Base-by-base conservation (phyloP, 2,888 invertebrate species). In the Morpho deidamia region DNA sequence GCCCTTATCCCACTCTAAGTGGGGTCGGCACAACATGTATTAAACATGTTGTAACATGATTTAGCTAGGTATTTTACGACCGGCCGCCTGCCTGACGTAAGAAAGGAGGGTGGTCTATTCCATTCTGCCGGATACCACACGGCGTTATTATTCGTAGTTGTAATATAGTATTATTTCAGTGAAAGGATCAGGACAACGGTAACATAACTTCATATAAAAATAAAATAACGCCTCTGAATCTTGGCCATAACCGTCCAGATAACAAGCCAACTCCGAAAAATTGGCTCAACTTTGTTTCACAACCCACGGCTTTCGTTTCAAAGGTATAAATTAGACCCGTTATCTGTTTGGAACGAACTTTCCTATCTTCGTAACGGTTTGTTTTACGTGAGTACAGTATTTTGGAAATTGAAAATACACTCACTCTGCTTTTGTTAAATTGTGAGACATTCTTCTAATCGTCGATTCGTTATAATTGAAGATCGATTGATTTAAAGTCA, bases 291-390 rank as follows among this genome's bases (percentile, higher is more conserved):
- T 58, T 55, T 45, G 55, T 58, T 55, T 58, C 48, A 14, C 52
- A 49, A 55, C 55, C 66, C 67, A 62, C 67, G 63, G 71, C 71
- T 70, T 71, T 70, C 63, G 63, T 64, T 55, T 70, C 61, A 67
- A 63, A 69, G 68, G 73, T 76, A 81, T 82, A 82, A 82, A 81
- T 81, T 78, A 75, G 76, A 77, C 73, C 67, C 71, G 74, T 76
- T 81, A 81, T 81, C 82, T 75, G 74, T 74, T 71, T 69, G 71
- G 59, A 68, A 68, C 55, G 68, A 80, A 78, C 61, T 78, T 78
- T 74, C 71, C 68, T 76, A 77, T 76, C 74, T 73, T 40, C 32
- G 38, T 52, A 60, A 70, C 66, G 69, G 72, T 71, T 78, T 75
- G 71, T 74, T 79, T 79, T 76, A 75, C 71, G 71, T 63, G 62